phyloP scores from a whole-genome alignment of 2,113 vertebrate species.

The Ia io region DNA sequence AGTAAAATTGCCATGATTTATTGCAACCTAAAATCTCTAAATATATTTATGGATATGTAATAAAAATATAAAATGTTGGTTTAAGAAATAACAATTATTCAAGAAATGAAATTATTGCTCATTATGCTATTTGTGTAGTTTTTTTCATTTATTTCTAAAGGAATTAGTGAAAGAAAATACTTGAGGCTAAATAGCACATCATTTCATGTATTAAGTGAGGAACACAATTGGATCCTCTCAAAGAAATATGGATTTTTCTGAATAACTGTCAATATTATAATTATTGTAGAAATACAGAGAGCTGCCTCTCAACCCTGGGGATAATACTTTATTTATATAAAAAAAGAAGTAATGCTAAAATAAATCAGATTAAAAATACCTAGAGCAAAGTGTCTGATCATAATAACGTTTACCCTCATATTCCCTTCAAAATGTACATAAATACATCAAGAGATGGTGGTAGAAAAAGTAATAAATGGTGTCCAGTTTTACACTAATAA shows the following conservation, averaged over 20 bases:
- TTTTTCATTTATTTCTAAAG: constrained; percentile 12
- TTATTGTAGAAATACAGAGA: background rate
- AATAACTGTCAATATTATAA: background rate
- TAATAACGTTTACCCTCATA: background rate
- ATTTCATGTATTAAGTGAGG: background rate
- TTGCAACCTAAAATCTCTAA: background rate
- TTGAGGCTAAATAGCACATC: background rate
- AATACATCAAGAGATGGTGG: background rate
- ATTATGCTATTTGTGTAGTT: background rate
- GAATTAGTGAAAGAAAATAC: background rate
- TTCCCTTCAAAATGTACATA: background rate
- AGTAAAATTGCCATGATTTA: background rate
- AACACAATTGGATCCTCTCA: background rate
- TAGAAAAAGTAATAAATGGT: background rate
- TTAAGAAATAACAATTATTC: background rate
- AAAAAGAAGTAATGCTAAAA: background rate
- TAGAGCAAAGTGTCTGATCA: background rate
- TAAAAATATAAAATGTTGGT: constrained; percentile 20
- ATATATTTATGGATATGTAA: background rate
- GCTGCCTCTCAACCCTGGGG: background rate
- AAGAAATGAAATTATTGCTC: background rate
- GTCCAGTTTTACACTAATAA: background rate
- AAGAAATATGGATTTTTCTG: background rate
- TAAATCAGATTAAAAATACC: background rate
- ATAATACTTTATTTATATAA: background rate